Conservation (phyloP, 2,888 invertebrate genomes). For the Eristalis tenax region DNA sequence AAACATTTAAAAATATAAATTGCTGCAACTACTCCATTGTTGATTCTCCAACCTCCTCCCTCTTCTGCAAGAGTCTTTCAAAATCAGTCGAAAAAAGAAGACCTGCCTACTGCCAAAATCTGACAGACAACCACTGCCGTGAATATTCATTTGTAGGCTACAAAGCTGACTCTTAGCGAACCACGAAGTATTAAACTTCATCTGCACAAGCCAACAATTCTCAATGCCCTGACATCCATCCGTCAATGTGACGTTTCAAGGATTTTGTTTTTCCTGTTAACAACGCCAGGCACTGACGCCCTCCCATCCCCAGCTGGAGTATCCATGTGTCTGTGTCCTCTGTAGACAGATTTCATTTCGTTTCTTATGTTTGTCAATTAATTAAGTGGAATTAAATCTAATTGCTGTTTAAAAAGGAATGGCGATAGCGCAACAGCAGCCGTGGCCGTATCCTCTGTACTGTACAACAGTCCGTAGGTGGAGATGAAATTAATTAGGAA, state of each 20-base stretch:
- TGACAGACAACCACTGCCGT: no score
- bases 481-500: constrained; percentile 63
- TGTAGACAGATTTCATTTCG: constrained; percentile 36
- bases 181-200: no score
- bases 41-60: no score
- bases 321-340: background rate
- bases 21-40: no score
- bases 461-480: constrained; percentile 13
- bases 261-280: background rate
- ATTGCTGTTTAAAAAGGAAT: constrained; percentile 63
- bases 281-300: background rate
- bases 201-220: no score
- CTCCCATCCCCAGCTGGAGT: background rate
- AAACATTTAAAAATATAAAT: no score
- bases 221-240: no score
- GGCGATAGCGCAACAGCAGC: constrained; percentile 17
- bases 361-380: constrained; percentile 64
- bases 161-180: no score
- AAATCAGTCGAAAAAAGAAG: no score
- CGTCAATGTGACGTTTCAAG: background rate
- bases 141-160: no score
- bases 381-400: constrained; percentile 68
- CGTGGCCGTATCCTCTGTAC: background rate
- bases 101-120: no score
- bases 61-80: no score